Evolutionary conservation across 2,888 invertebrate genomes (phyloP).

Genomic region (Drosophila barbarae): DNA sequence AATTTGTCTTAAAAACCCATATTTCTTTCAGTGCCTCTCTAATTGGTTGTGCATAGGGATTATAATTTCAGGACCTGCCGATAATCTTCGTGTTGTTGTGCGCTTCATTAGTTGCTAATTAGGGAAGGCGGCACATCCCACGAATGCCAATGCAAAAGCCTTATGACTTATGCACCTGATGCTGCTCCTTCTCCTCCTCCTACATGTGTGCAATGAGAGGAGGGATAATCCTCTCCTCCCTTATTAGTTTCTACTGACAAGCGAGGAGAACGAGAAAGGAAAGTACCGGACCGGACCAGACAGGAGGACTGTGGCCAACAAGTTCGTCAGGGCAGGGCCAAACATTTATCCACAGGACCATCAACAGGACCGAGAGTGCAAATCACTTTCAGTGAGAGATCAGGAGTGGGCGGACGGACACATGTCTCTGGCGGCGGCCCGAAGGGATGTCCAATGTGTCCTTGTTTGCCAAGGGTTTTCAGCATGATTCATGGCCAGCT

Average conservation of each 20-base stretch:
- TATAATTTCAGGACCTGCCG: constrained; percentile 6
- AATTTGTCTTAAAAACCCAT: too few species aligned
- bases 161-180: constrained; percentile 25
- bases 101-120: constrained; percentile 34
- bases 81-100: constrained; percentile 15
- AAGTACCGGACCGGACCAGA: not conserved
- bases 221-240: constrained; percentile 7
- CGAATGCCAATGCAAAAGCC: not conserved
- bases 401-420: constrained; percentile 10
- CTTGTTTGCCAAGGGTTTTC: constrained; percentile 14
- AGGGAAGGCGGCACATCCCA: not conserved
- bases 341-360: constrained; percentile 28
- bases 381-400: constrained; percentile 9
- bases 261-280: not conserved
- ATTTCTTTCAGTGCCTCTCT: constrained; percentile 3
- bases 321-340: constrained; percentile 11
- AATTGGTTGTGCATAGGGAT: not conserved
- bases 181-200: not conserved
- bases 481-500: constrained; percentile 29
- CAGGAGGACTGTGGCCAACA: constrained; percentile 8
- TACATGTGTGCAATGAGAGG: constrained; percentile 2
- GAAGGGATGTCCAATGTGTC: constrained; percentile 2
- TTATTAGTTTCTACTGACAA: constrained; percentile 18
- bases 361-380: constrained; percentile 17
- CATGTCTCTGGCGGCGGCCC: constrained; percentile 2